Evolutionary conservation across 2,797 vertebrate species (phyloP).

Genomic region (Lateolabrax maculatus): DNA sequence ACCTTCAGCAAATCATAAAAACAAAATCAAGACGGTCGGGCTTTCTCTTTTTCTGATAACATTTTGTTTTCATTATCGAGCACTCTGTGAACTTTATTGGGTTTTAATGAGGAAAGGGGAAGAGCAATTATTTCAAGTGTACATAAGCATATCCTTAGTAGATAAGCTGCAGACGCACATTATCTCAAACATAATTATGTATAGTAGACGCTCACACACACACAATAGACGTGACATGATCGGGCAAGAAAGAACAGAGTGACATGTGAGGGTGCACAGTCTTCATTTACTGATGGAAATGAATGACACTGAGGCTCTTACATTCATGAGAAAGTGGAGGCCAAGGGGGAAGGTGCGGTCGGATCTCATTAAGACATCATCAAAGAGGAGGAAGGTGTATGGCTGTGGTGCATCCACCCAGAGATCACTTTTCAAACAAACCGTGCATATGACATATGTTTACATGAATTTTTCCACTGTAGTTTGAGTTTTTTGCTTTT

Average conservation of each 20-base stretch:
- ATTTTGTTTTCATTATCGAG: neutral
- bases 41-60: neutral
- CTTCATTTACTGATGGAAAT: constrained; percentile 29
- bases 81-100: neutral
- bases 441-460: constrained; percentile 1
- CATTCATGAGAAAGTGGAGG: neutral
- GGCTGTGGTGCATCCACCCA: neutral
- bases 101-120: constrained; percentile 9
- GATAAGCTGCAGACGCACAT: constrained; percentile 3
- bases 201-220: constrained; percentile 12
- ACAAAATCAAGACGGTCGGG: neutral
- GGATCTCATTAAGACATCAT: constrained; percentile 6
- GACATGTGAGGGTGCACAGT: constrained; percentile 33
- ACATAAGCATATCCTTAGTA: constrained; percentile 24
- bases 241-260: constrained; percentile 38
- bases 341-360: neutral
- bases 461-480: constrained; percentile 25
- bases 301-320: constrained; percentile 13
- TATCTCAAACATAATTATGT: constrained; percentile 2
- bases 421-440: constrained; percentile 18
- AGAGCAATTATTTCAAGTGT: constrained; percentile 10
- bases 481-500: constrained; percentile 12
- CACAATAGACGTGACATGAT: constrained; percentile 28
- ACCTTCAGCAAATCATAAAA: neutral
- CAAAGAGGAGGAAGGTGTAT: neutral